Percentiles rank a stretch among this genome's conserved stretches.
Evolutionary conservation across 2,888 invertebrate species (phyloP).

Genomic region (Acronicta alni): DNA sequence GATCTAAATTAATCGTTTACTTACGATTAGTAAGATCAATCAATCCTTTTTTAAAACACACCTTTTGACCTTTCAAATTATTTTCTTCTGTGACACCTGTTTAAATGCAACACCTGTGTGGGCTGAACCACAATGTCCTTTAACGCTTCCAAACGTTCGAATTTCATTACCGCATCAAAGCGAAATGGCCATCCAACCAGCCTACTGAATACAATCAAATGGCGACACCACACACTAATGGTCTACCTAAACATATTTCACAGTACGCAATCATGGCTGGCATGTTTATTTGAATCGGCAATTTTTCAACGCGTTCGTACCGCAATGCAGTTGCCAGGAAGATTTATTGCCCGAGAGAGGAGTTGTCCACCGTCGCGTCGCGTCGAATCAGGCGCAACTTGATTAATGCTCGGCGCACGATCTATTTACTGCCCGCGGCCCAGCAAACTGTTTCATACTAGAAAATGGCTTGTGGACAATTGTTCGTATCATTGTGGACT

Average conservation of each 20-base stretch:
- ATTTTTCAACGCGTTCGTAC: slow-evolving; percentile 79
- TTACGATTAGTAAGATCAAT: too few relatives aligned
- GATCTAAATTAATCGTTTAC: too few relatives aligned
- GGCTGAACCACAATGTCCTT: slow-evolving; percentile 11
- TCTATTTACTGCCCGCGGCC: slow-evolving; percentile 74
- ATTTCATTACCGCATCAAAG: slow-evolving; percentile 39
- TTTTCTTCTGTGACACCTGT: slow-evolving; percentile 5
- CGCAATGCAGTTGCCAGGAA: slow-evolving; percentile 81
- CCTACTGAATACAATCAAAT: slow-evolving; percentile 51
- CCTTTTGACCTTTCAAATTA: background rate
- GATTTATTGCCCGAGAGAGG: slow-evolving; percentile 78
- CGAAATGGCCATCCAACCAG: slow-evolving; percentile 29
- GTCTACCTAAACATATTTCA: slow-evolving; percentile 44
- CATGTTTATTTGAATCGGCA: slow-evolving; percentile 83
- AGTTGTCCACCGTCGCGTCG: slow-evolving; percentile 68
- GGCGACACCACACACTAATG: slow-evolving; percentile 40
- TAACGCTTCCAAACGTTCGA: slow-evolving; percentile 10
- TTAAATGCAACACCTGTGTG: slow-evolving; percentile 24
- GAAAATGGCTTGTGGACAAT: slow-evolving; percentile 46
- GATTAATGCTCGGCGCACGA: slow-evolving; percentile 77
- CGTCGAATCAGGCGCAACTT: slow-evolving; percentile 73
- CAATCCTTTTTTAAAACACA: too few relatives aligned
- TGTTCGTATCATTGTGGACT: slow-evolving; percentile 20
- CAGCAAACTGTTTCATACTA: slow-evolving; percentile 53
- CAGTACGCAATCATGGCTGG: slow-evolving; percentile 69